Evolutionary conservation across 92 coral and sea anemone genomes (phyloP).

Genomic region (Umimayanthus chanpuru): DNA sequence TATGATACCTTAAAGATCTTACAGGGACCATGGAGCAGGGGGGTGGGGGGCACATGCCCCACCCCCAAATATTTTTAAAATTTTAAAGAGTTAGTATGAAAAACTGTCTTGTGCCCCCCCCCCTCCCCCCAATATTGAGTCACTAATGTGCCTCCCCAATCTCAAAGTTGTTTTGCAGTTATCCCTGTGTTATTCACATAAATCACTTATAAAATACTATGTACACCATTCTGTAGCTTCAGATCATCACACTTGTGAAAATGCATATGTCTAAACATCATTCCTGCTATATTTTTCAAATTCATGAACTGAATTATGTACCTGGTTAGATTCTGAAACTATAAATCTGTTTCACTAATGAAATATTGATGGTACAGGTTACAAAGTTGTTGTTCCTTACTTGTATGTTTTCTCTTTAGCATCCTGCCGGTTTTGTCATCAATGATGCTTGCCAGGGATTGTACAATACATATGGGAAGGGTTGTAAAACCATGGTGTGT

Average conservation of each 20-base stretch:
- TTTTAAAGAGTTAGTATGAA: no score
- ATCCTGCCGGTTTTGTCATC: slow-evolving; percentile 92
- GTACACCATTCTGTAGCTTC: not conserved
- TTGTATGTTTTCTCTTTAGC: slow-evolving; percentile 49
- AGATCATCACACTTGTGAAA: no score
- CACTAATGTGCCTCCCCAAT: no score
- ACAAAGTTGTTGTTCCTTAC: no score
- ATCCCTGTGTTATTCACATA: no score
- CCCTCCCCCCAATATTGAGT: no score
- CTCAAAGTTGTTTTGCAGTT: no score
- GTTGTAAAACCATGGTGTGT: slow-evolving; percentile 89
- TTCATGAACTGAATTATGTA: not conserved
- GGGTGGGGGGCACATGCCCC: no score
- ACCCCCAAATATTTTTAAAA: no score
- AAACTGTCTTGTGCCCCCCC: no score
- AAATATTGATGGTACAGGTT: not conserved
- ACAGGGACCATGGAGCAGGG: no score
- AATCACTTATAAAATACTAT: not conserved
- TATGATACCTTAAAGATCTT: not conserved
- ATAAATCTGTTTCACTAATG: not conserved
- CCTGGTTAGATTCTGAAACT: not conserved
- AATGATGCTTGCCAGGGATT: slow-evolving; percentile 94
- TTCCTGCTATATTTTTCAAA: not conserved
- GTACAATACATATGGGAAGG: slow-evolving; percentile 79
- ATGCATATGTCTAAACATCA: not conserved